Evolutionary conservation across 2,888 invertebrate genomes (phyloP), one percentile per base, ranked within the genome.

Genomic region (Brachylomia viminalis): DNA sequence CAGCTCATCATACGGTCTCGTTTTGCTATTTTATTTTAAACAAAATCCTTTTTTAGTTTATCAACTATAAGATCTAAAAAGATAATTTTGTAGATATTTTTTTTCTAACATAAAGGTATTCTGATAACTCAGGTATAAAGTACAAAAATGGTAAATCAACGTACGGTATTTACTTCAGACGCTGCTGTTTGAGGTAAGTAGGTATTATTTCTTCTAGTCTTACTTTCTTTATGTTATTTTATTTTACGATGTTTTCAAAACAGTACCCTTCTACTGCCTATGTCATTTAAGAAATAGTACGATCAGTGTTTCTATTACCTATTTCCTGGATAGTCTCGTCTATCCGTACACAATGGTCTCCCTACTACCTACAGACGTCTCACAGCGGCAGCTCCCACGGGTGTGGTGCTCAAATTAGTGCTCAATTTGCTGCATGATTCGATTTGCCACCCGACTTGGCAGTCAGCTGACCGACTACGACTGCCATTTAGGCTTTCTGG

Each of bases 371-470:
- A 82, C 68, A 77, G 86, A 85, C 82, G 86, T 89, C 91, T 89
- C 90, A 82, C 86, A 85, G 90, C 89, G 87, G 75, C 76, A 86
- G 93, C 90, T 95, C 95, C 94, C 95, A 95, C 95, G 96, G 94
- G 90, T 87, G 89, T 88, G 86, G 90, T 89, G 88, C 79, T 91
- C 90, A 92, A 93, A 94, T 95, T 93, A 94, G 91, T 83, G 92
- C 93, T 95, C 95, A 96, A 96, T 96, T 95, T 93, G 92, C 92
- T 94, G 94, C 74, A 91, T 95, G 94, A 96, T 95, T 94, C 93
- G 95, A 96, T 96, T 95, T 94, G 92, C 91, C 87, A 93, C 93
- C 92, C 85, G 87, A 72, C 77, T 75, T 61, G 65, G 71, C 72
- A 78, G 72, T 75, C 89, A 86, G 83, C 84, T 92, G 92, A 92